phyloP scores from a whole-genome alignment of 2,888 invertebrate genomes.

The Scrobipalpa atriplicella region DNA sequence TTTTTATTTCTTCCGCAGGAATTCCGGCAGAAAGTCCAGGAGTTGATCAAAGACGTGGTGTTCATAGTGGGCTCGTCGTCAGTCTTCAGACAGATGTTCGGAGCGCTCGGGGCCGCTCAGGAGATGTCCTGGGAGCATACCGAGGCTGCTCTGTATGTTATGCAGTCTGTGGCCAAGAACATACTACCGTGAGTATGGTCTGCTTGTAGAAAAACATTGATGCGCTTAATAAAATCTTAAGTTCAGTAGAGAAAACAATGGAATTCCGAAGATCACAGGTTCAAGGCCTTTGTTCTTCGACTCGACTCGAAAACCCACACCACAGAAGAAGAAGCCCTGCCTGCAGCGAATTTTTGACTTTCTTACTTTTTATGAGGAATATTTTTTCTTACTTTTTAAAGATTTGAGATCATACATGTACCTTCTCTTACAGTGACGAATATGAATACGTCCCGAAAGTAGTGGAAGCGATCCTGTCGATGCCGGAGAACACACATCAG shows the following conservation, averaged over 20 bases:
- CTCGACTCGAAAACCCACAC: no score
- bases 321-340: no score
- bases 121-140: conserved; percentile 94
- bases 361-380: no score
- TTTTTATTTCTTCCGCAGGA: conserved; percentile 65
- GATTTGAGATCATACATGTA: not conserved
- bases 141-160: conserved; percentile 96
- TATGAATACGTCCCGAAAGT: conserved; percentile 96
- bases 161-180: conserved; percentile 97
- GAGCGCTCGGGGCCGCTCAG: conserved; percentile 85
- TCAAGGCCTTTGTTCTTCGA: no score
- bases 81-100: conserved; percentile 96
- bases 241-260: no score
- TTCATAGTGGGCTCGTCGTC: conserved; percentile 97
- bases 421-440: conserved; percentile 86
- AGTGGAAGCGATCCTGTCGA: conserved; percentile 93
- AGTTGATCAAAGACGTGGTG: conserved; percentile 97
- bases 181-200: conserved; percentile 90
- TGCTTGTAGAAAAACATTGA: no score
- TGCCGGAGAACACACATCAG: conserved; percentile 92
- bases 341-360: no score
- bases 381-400: not conserved
- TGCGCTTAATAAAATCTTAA: no score
- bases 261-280: no score
- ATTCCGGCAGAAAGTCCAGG: conserved; percentile 93